Conservation (phyloP, 2,113 vertebrate species). For the Ailurus styani region DNA sequence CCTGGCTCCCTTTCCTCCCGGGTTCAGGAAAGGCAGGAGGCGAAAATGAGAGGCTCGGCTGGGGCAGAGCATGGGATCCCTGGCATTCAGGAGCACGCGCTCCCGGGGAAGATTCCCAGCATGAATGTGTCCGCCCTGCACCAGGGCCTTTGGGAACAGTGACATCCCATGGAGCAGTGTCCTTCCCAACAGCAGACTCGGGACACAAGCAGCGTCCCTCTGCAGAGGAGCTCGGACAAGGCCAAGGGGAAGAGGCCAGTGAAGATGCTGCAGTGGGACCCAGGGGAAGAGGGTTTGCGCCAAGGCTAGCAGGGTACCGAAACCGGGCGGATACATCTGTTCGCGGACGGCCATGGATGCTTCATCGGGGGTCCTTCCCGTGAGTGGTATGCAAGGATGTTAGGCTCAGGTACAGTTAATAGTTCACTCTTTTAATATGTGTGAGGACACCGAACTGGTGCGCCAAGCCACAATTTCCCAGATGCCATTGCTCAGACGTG, state of each 20-base stretch:
- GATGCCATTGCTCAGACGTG: background rate
- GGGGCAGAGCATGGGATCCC: background rate
- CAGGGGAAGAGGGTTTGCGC: background rate
- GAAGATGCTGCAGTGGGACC: accelerated
- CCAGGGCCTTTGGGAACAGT: background rate
- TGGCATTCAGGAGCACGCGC: background rate
- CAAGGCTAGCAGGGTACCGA: background rate
- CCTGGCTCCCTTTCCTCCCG: background rate
- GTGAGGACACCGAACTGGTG: background rate
- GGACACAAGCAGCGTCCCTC: background rate
- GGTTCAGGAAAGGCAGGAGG: background rate
- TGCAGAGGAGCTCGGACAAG: background rate
- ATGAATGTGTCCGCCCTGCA: accelerated
- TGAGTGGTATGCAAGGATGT: background rate
- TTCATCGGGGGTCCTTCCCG: background rate
- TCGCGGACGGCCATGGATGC: background rate
- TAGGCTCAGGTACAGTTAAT: background rate
- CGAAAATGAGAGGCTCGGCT: background rate
- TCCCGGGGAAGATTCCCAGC: background rate
- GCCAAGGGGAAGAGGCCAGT: background rate
- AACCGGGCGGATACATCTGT: background rate
- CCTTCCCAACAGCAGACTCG: background rate
- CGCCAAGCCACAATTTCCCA: background rate
- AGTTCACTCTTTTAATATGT: background rate
- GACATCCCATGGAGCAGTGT: accelerated